phyloP scores from a whole-genome alignment of 2,113 vertebrate genomes.

The Donacobius atricapilla region DNA sequence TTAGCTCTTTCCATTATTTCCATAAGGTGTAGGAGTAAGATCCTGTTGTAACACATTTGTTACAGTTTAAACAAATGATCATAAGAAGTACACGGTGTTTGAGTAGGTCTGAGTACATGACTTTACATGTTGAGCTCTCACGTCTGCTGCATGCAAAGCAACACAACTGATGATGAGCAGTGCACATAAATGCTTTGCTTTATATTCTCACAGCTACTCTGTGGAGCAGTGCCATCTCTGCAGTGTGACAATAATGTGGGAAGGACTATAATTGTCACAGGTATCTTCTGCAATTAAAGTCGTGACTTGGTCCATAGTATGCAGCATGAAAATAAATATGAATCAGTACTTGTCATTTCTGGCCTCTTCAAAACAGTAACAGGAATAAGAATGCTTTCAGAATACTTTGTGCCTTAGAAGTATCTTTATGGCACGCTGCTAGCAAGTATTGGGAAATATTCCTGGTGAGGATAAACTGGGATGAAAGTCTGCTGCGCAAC shows the following conservation, averaged over 20 bases:
- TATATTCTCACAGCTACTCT: neutral
- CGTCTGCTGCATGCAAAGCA: neutral
- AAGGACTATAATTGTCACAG: constrained; percentile 5
- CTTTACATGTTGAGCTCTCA: constrained; percentile 11
- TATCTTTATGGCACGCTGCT: neutral
- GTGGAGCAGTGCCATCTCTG: neutral
- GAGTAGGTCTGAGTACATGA: constrained; percentile 23
- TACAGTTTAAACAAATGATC: constrained; percentile 23
- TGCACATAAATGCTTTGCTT: neutral
- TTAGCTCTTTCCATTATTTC: neutral
- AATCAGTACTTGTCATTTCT: constrained; percentile 1
- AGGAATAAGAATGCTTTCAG: neutral
- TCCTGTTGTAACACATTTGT: constrained; percentile 50
- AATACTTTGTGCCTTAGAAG: neutral
- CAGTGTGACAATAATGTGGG: neutral
- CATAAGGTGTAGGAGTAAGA: constrained; percentile 31
- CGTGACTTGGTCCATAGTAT: neutral
- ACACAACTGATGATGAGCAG: neutral
- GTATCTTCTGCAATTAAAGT: neutral
- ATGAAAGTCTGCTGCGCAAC: neutral
- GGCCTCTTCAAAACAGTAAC: neutral
- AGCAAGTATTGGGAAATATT: neutral
- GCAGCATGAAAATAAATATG: neutral
- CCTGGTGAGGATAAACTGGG: neutral
- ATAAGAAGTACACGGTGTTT: neutral